phyloP scores from a whole-genome alignment of 2,797 vertebrate species.

The Thaleichthys pacificus region DNA sequence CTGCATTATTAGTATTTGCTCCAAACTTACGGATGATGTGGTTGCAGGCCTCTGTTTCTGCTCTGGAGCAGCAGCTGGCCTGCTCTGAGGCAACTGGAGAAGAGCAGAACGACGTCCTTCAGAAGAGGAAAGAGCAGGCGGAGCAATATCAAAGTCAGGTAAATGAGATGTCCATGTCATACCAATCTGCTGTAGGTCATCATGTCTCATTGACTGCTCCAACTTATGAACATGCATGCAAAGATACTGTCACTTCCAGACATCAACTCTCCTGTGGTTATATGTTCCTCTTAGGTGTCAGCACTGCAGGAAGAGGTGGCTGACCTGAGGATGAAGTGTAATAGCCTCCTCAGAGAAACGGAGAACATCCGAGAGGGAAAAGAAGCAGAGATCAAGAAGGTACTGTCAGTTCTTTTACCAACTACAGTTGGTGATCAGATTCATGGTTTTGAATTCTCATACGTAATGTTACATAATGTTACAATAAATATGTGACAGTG shows the following conservation, averaged over 20 bases:
- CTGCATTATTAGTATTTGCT: too few relatives aligned
- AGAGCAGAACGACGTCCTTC: conserved; percentile 69
- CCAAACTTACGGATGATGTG: neutral
- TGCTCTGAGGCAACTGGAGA: conserved; percentile 71
- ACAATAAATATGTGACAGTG: too few relatives aligned
- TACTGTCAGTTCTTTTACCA: conserved; percentile 42
- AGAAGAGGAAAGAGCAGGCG: conserved; percentile 68
- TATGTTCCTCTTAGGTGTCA: conserved; percentile 67
- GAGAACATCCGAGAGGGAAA: conserved; percentile 62
- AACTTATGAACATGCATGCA: neutral
- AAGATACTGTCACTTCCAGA: neutral
- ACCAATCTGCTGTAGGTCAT: neutral
- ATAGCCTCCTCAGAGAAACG: conserved; percentile 67
- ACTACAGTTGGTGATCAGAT: neutral
- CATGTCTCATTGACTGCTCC: neutral
- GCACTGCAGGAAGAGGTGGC: conserved; percentile 73
- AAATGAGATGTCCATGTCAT: neutral
- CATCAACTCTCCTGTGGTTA: neutral
- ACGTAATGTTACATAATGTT: neutral
- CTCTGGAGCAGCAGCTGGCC: conserved; percentile 68
- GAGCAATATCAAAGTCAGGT: conserved; percentile 78
- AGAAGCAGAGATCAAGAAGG: conserved; percentile 67
- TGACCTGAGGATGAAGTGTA: conserved; percentile 69
- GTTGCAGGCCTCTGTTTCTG: conserved; percentile 70
- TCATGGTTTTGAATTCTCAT: neutral